A percentile compares a stretch with the other conserved stretches of the same genome.
Conservation (phyloP, 2,797 vertebrate species). For the Siniperca scherzeri region DNA sequence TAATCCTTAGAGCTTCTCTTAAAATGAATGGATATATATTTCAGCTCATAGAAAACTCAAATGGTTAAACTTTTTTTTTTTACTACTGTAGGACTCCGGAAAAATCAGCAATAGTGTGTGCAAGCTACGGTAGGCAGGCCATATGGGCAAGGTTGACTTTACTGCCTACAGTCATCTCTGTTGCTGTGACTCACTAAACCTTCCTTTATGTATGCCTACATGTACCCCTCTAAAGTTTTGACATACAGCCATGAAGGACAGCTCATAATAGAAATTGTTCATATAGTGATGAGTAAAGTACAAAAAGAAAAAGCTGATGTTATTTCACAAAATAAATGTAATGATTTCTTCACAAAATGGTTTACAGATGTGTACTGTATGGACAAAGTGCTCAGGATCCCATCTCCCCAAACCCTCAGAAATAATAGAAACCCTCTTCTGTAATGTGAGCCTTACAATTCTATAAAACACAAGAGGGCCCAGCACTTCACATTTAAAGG, state of each 20-base stretch:
- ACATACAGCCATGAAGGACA: conserved; percentile 9
- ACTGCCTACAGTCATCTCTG: not conserved
- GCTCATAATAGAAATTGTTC: not conserved
- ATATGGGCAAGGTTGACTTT: not conserved
- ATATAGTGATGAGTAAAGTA: not conserved
- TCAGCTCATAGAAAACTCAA: not conserved
- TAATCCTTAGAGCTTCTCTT: not conserved
- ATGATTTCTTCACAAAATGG: not conserved
- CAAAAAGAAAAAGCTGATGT: not conserved
- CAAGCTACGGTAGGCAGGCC: not conserved
- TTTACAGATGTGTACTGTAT: not conserved
- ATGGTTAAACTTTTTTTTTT: not conserved
- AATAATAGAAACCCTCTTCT: conserved; percentile 28
- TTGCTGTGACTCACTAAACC: conserved; percentile 13
- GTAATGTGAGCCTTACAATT: conserved; percentile 2
- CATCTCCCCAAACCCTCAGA: not conserved
- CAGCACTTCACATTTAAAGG: conserved; percentile 47
- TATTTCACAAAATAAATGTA: not conserved
- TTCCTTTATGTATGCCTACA: not conserved
- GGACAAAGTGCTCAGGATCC: not conserved
- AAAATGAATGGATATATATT: not conserved
- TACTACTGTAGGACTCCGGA: not conserved
- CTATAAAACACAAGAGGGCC: conserved; percentile 12
- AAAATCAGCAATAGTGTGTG: not conserved
- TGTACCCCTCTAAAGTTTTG: not conserved